Conservation (phyloP, 2,113 vertebrate genomes). For the Ovis aries region DNA sequence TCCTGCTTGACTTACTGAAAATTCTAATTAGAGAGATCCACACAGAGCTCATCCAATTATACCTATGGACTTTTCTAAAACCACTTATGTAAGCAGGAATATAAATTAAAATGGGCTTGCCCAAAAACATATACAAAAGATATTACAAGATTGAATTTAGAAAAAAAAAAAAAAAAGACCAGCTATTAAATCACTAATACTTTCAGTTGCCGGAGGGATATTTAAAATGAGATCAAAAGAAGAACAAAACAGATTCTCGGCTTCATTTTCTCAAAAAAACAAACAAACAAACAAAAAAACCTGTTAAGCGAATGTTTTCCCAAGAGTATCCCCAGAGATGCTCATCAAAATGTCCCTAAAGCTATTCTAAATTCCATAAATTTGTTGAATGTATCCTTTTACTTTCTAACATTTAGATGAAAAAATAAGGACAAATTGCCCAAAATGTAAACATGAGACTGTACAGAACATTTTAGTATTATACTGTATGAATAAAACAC, state of each 20-base stretch:
- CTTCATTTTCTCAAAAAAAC: background rate
- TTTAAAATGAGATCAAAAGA: background rate
- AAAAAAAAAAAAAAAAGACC: background rate
- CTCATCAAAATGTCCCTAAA: background rate
- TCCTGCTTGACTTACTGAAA: constrained; percentile 1
- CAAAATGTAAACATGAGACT: background rate
- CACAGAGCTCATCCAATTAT: constrained; percentile 39
- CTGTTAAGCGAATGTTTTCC: background rate
- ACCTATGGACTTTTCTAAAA: constrained; percentile 27
- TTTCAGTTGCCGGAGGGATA: background rate
- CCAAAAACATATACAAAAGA: background rate
- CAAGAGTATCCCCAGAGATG: background rate
- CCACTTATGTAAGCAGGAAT: constrained; percentile 1
- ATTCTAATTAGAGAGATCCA: constrained; percentile 51
- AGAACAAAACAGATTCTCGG: background rate
- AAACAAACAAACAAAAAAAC: background rate
- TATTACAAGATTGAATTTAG: background rate
- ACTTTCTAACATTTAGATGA: background rate
- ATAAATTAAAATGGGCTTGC: background rate
- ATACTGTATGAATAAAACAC: background rate
- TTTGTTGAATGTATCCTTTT: background rate
- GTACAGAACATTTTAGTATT: background rate
- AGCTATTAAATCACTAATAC: background rate
- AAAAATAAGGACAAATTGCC: background rate
- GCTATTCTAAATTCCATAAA: background rate